Base-by-base conservation (phyloP, 2,113 vertebrate species). In the Atlantisia rogersi region DNA sequence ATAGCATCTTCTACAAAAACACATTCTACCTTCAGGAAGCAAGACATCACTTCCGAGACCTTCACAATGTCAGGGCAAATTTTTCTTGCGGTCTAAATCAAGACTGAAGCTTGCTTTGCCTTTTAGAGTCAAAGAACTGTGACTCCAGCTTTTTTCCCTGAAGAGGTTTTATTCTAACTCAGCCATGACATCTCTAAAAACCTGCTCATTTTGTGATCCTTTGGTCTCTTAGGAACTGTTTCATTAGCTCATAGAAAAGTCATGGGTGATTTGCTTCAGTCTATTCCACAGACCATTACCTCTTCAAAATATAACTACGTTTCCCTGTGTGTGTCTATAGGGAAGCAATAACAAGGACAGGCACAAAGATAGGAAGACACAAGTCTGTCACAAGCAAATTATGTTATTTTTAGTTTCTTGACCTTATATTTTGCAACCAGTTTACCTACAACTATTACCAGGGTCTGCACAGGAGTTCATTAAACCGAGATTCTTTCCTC, bases 101-200 rank as follows among this genome's bases (percentile, higher is more conserved):
- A 55, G 42, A 82, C 5, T 0, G 8, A 86, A 90, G 42, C 32
- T 93, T 59, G 25, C 13, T 88, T 86, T 88, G 69, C 39, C n/a
- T 74, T 92, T 80, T n/a, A 70, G 46, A 91, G 64, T 67, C 79
- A 78, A 53, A 86, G 40, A 69, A 56, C 0, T 1, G 62, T 15
- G 17, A 84, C 28, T 76, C 32, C 59, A 39, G 59, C 52, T 90
- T 65, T 39, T 74, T 44, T 14, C 80, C 35, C 52, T 17, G 10
- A 46, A 92, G 86, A 91, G 24, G 62, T 92, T 92, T 88, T 58
- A 70, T 21, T 90, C n/a, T 70, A 92, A 88, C 64, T 92, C 73
- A 93, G 70, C 48, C 73, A 88, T 2, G 3, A 84, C 65, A 68
- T 37, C 59, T 21, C 74, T 84, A 89, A 92, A 95, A 92, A 71